Conservation (phyloP, 2,888 invertebrate genomes). For the Gryllus longicercus region DNA sequence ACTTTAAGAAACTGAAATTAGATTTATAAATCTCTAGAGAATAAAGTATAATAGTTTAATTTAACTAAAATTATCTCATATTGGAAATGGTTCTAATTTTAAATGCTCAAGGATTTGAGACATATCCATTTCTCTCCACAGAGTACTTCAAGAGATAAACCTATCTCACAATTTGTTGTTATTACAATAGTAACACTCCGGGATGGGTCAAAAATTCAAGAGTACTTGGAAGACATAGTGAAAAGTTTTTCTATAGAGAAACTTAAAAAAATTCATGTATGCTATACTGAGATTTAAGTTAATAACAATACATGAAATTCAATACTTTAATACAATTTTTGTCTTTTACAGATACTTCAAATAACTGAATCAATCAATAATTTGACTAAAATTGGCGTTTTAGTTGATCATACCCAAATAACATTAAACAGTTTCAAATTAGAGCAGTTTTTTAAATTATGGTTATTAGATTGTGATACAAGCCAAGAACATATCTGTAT, state of each 20-base stretch:
- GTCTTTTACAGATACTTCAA: conserved; percentile 23
- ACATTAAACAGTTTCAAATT: conserved; percentile 11
- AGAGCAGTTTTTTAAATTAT: conserved; percentile 31
- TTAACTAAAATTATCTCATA: no score
- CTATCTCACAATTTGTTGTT: background rate
- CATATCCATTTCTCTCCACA: no score
- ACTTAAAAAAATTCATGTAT: conserved; percentile 31
- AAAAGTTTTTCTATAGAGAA: conserved; percentile 24
- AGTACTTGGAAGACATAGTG: conserved; percentile 27
- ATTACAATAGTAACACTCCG: conserved; percentile 31
- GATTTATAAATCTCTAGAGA: no score
- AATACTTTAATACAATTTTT: background rate
- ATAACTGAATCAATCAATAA: background rate
- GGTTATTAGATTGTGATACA: conserved; percentile 32
- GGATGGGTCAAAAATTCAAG: conserved; percentile 28
- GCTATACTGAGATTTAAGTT: background rate
- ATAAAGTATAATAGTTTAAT: no score
- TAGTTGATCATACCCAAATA: conserved; percentile 28
- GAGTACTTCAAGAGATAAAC: background rate
- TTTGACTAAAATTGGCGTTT: conserved; percentile 17
- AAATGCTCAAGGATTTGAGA: no score
- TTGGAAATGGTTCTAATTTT: no score
- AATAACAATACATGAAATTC: background rate
- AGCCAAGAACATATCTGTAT: conserved; percentile 30
- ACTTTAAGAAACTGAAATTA: no score